A percentile compares a stretch with the other conserved stretches of the same genome.
Evolutionary conservation across 2,797 vertebrate genomes (phyloP).

Genomic region (Takifugu rubripes): DNA sequence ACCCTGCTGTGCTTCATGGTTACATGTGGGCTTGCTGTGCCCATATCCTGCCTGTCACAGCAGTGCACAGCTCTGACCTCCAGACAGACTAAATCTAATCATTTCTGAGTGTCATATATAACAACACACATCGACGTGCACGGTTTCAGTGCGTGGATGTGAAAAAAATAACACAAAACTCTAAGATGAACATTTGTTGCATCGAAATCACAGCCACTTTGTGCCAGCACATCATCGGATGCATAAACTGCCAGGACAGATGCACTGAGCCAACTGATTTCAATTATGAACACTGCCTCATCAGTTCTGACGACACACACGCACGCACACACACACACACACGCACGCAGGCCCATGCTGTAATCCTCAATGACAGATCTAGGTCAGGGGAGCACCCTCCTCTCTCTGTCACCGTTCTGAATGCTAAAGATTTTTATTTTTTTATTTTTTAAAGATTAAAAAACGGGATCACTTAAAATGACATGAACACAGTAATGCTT

Average conservation of each 20-base stretch:
- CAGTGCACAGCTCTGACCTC: constrained; percentile 24
- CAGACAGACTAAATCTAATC: constrained; percentile 2
- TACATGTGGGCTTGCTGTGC: constrained; percentile 61
- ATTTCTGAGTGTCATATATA: background rate
- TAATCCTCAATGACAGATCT: constrained; percentile 79
- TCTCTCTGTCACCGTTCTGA: background rate
- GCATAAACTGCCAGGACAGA: constrained; percentile 1
- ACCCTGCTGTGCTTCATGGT: constrained; percentile 57
- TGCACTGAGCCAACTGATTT: constrained; percentile 11
- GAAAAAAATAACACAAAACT: background rate
- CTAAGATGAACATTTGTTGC: background rate
- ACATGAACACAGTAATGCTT: no score
- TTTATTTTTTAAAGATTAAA: no score
- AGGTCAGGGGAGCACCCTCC: constrained; percentile 74
- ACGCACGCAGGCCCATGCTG: constrained; percentile 8
- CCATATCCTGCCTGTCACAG: constrained; percentile 65
- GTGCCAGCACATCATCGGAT: background rate
- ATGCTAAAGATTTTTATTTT: constrained; percentile 14
- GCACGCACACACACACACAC: constrained; percentile 3
- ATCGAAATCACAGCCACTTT: background rate
- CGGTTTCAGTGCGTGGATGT: background rate
- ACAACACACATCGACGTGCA: background rate
- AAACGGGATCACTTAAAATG: no score
- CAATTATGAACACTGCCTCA: constrained; percentile 27
- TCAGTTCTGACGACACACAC: constrained; percentile 28